Conservation (phyloP, 1,140 invertebrate genomes). For the Sitobion miscanthi region DNA sequence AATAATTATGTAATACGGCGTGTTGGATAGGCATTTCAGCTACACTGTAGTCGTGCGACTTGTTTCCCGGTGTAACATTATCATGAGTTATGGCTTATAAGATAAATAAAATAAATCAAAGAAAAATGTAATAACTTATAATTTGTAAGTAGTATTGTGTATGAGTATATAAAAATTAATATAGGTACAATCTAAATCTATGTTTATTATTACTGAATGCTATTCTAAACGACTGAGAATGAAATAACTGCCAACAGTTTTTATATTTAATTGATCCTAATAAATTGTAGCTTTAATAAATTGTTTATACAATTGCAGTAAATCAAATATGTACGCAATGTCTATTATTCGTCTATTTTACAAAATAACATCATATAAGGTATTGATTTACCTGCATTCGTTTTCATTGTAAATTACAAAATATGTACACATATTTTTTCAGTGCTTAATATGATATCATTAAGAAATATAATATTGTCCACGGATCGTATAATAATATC, state of each 20-base stretch:
- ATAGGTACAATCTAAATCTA: neutral
- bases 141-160: neutral
- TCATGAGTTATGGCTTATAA: neutral
- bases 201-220: neutral
- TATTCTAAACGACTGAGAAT: neutral
- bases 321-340: neutral
- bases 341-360: neutral
- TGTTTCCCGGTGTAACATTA: neutral
- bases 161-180: neutral
- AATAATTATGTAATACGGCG: neutral
- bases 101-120: neutral
- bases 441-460: neutral
- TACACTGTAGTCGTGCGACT: neutral
- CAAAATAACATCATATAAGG: neutral
- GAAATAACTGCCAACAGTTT: neutral
- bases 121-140: neutral
- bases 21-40: neutral
- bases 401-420: neutral
- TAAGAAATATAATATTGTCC: neutral
- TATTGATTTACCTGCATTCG: neutral
- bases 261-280: no score
- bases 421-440: neutral
- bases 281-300: neutral
- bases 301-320: neutral
- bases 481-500: neutral